Conservation (phyloP, 2,113 vertebrate genomes). For the Tachysurus vachellii region DNA sequence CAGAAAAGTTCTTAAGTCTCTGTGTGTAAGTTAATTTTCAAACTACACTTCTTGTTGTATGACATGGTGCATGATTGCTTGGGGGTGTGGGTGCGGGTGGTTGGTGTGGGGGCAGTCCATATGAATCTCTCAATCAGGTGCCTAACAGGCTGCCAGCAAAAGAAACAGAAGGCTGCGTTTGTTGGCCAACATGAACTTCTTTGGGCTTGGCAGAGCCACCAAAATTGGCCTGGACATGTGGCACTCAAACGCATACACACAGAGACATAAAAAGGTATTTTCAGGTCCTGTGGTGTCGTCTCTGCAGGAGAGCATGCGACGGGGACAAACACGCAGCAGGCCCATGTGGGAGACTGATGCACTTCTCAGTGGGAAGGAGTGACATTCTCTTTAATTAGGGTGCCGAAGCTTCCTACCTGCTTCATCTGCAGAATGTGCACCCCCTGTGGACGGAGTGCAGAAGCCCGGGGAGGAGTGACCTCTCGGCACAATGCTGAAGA, state of each 20-base stretch:
- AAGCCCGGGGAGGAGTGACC: constrained; percentile 60
- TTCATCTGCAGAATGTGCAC: constrained; percentile 43
- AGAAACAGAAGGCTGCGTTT: neutral
- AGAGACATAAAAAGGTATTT: constrained; percentile 29
- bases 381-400: constrained; percentile 81
- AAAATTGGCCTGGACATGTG: constrained; percentile 14
- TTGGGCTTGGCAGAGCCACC: constrained; percentile 9
- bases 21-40: neutral
- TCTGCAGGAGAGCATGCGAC: constrained; percentile 52
- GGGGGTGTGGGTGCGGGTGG: too few species aligned
- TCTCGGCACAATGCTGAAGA: constrained; percentile 57
- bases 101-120: neutral
- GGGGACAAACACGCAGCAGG: constrained; percentile 68
- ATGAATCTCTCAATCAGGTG: constrained; percentile 19
- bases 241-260: constrained; percentile 21
- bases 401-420: constrained; percentile 65
- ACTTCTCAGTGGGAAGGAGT: constrained; percentile 69
- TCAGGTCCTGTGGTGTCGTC: constrained; percentile 27
- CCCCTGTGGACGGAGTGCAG: constrained; percentile 45
- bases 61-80: neutral
- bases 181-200: constrained; percentile 28
- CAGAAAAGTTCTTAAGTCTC: neutral
- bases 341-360: constrained; percentile 70
- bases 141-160: constrained; percentile 15
- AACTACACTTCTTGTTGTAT: neutral